Base-by-base conservation (phyloP, 2,797 vertebrate genomes). In the Meda fulgida region DNA sequence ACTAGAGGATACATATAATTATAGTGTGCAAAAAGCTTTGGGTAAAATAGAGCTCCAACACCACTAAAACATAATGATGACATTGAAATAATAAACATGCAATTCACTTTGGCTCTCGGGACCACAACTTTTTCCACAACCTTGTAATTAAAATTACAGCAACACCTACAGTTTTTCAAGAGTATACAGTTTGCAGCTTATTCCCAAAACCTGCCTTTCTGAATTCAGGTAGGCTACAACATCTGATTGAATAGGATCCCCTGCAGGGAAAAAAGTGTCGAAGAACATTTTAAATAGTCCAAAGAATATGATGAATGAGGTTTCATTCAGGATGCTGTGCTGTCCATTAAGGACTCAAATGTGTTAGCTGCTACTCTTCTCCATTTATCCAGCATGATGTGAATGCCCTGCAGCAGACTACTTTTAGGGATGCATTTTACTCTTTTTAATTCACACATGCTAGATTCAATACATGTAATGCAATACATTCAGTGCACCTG, bases 281-380 rank as follows among this genome's bases (percentile, higher is more conserved):
- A 58, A 10, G 36, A 43, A 43, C 18, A 31, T 29, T 23, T 55
- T 18, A 31, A 46, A 72, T 5, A 21, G 16, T 55, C 69, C 8
- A 31, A 78, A 78, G 16, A 78, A 46, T 29, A 65, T 63, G 58
- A 78, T 46, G 18, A 78, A 78, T 65, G 36, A 58, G 36, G 6
- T 60, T 34, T 31, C 55, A 63, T 60, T 36, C 21, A 36, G 21
- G 51, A 40, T 60, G 53, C 23, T 60, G 34, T 40, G 89, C 84
- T 90, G 85, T 40, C 84, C 90, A 89, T 90, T 86, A 91, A 93
- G 88, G 72, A 90, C 84, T 84, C 84, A 88, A 89, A 93, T 91
- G 90, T 92, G 90, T 89, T 72, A 65, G 26, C 18, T 79, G 38
- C 75, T 40, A 9, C 14, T 79, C 5, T 66, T 79, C 58, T 31